Percentiles rank a stretch among this genome's conserved stretches.
Conservation (phyloP, 2,888 invertebrate genomes). For the Pandemis heparana region DNA sequence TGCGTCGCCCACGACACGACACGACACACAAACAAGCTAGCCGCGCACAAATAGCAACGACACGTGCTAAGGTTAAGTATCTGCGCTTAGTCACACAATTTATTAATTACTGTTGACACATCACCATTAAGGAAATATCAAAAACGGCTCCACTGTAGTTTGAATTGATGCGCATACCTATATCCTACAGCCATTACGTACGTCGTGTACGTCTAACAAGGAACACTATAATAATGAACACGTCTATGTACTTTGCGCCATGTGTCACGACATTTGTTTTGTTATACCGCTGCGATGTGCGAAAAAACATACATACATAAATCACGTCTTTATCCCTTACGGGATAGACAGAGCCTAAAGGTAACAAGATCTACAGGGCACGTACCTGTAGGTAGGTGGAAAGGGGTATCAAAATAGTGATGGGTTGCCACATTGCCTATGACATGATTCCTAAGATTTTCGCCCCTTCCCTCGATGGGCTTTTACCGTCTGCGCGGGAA, state of each 20-base stretch:
- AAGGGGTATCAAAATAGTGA: too few species aligned
- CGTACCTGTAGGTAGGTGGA: too few species aligned
- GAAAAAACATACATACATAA: too few species aligned
- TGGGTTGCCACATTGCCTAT: too few species aligned
- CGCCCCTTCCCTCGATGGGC: too few species aligned
- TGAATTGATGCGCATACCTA: slow-evolving; percentile 2
- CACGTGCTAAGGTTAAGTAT: slow-evolving; percentile 20
- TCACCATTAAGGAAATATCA: not conserved
- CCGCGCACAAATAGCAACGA: slow-evolving; percentile 14
- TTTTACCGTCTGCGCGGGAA: too few species aligned
- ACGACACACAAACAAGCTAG: slow-evolving; percentile 12
- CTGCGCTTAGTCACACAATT: slow-evolving; percentile 23
- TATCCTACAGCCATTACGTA: not conserved
- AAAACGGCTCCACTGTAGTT: not conserved
- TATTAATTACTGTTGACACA: slow-evolving; percentile 10
- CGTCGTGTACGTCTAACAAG: not conserved
- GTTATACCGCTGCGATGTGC: not conserved
- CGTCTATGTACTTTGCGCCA: slow-evolving; percentile 7
- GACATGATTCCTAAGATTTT: too few species aligned
- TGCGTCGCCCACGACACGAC: slow-evolving; percentile 25
- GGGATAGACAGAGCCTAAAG: too few species aligned
- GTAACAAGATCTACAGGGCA: too few species aligned
- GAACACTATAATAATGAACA: slow-evolving; percentile 23
- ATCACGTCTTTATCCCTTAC: too few species aligned
- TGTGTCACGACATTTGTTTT: slow-evolving; percentile 1